These are phyloP conservation scores for Galaxea fascicularis DNA, from an alignment of 92 coral and sea anemone genomes.

Conservation along the genomic window DNA sequence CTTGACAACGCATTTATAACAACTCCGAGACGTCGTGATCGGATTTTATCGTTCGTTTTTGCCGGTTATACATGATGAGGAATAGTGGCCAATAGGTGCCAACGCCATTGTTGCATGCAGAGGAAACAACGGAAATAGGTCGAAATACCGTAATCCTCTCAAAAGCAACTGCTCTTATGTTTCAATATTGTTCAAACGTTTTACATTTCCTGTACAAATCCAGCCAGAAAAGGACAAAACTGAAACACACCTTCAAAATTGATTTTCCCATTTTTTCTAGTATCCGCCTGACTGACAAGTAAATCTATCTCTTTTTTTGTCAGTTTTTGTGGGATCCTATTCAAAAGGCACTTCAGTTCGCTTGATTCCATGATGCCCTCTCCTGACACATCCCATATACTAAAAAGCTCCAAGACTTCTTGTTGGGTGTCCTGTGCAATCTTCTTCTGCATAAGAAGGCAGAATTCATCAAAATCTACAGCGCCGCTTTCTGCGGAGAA, in stretches of 20 bases:
- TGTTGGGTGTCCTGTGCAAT: constrained; percentile 74
- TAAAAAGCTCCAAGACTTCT: constrained; percentile 80
- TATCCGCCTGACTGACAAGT: constrained; percentile 72
- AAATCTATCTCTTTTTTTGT: constrained; percentile 73
- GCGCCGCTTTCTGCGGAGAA: constrained; percentile 81
- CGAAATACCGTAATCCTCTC: too few relatives aligned
- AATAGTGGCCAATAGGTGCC: too few relatives aligned
- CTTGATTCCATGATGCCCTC: constrained; percentile 68
- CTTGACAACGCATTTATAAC: too few relatives aligned
- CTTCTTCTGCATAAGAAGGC: constrained; percentile 84
- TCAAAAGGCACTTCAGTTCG: constrained; percentile 77
- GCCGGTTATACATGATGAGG: too few relatives aligned
- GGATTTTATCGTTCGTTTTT: too few relatives aligned
- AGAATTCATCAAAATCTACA: constrained; percentile 86
- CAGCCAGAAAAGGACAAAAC: not conserved
- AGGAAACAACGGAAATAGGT: too few relatives aligned
- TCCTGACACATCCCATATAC: constrained; percentile 76
- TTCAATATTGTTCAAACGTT: too few relatives aligned
- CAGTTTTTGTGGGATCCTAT: constrained; percentile 78
- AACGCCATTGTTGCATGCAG: too few relatives aligned
- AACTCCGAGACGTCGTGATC: too few relatives aligned
- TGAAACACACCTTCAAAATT: constrained; percentile 64
- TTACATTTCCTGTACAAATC: too few relatives aligned
- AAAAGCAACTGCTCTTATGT: too few relatives aligned
- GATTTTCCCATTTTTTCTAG: constrained; percentile 72